These are phyloP conservation scores for Botrylloides violaceus DNA, from an alignment of 23 tunicate genomes.

Conservation along the genomic window DNA sequence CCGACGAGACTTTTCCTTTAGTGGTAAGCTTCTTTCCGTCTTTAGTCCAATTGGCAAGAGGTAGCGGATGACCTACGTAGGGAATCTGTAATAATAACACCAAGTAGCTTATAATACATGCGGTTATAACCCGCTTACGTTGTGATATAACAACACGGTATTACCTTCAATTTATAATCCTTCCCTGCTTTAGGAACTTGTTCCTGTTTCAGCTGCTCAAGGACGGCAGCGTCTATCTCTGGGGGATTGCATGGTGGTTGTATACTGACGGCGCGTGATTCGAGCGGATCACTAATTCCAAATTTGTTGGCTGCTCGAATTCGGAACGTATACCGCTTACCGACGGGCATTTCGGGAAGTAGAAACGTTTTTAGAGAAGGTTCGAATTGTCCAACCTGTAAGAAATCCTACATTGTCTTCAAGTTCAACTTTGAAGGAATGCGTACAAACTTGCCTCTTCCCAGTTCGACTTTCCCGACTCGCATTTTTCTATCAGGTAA, in stretches of 20 bases:
- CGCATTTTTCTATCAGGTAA: constrained; percentile 49
- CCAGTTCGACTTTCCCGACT: constrained; percentile 59
- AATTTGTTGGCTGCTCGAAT: constrained; percentile 64
- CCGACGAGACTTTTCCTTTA: constrained; percentile 54
- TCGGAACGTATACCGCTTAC: constrained; percentile 83
- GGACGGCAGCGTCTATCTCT: constrained; percentile 47
- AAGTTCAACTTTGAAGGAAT: not conserved
- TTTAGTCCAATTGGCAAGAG: constrained; percentile 87
- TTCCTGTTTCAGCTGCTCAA: constrained; percentile 42
- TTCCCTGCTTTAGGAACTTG: constrained; percentile 75
- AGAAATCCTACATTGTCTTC: not conserved
- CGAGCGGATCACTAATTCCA: constrained; percentile 77
- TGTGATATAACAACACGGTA: not conserved
- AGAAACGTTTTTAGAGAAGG: constrained; percentile 64
- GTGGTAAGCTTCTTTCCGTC: constrained; percentile 79
- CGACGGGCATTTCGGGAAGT: constrained; percentile 38
- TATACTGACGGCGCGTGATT: constrained; percentile 77
- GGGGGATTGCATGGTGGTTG: constrained; percentile 88
- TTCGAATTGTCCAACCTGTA: constrained; percentile 28
- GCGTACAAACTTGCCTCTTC: constrained; percentile 20
- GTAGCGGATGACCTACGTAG: constrained; percentile 73
- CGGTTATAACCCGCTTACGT: not conserved
- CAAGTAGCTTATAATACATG: not conserved
- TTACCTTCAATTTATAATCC: constrained; percentile 65
- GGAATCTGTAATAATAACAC: constrained; percentile 80